phyloP scores from a whole-genome alignment of 2,113 vertebrate species.

The Telmatochromis brachygnathus region DNA sequence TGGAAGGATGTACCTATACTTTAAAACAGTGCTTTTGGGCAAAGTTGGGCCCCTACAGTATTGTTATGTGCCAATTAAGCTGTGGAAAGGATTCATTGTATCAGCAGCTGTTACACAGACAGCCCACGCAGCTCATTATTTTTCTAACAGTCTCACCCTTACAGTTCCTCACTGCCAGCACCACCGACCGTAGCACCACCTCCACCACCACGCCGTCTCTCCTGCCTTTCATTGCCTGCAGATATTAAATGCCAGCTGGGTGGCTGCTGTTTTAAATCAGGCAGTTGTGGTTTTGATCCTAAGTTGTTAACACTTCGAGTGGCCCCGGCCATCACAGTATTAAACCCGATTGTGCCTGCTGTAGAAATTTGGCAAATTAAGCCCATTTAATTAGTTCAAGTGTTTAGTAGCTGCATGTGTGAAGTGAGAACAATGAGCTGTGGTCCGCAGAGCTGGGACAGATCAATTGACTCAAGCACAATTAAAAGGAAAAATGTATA shows the following conservation, averaged over 20 bases:
- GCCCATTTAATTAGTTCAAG: slow-evolving; percentile 19
- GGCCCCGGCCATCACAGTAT: not conserved
- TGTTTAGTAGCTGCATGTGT: not conserved
- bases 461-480: not conserved
- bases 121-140: slow-evolving; percentile 1
- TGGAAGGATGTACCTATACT: not conserved
- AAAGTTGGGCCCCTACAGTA: not conserved
- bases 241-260: not conserved
- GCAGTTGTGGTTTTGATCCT: slow-evolving; percentile 25
- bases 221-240: not conserved
- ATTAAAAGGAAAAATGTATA: not conserved
- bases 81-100: not conserved
- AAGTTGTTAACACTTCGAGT: slow-evolving; percentile 13
- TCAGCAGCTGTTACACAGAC: not conserved
- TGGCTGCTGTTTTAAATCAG: slow-evolving; percentile 6
- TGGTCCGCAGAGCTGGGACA: not conserved
- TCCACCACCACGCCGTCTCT: not conserved
- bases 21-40: not conserved
- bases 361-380: slow-evolving; percentile 1
- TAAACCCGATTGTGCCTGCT: slow-evolving; percentile 20
- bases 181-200: not conserved
- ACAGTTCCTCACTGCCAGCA: not conserved
- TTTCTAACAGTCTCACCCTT: not conserved
- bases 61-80: not conserved
- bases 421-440: not conserved